These are phyloP conservation scores for Caerostris darwini DNA, from an alignment of 1,140 invertebrate species.

Conservation along the genomic window DNA sequence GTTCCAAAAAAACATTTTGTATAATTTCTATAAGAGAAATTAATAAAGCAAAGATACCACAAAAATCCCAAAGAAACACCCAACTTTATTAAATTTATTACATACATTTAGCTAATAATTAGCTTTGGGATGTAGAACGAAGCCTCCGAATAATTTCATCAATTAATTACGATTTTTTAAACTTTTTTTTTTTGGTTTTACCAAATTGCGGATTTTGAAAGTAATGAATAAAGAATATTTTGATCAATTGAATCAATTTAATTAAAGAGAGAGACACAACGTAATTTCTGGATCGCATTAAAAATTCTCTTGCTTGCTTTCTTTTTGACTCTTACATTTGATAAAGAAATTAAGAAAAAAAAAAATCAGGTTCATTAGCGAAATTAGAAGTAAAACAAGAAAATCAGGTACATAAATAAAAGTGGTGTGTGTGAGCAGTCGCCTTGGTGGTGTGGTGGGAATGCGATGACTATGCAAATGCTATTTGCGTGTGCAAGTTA, in stretches of 20 bases:
- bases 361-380: slow-evolving; percentile 45
- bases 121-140: too few species aligned
- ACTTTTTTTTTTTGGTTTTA: too few species aligned
- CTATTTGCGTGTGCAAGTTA: slow-evolving; percentile 70
- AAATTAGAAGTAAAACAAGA: slow-evolving; percentile 22
- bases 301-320: background rate
- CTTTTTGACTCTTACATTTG: background rate
- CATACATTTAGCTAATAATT: too few species aligned
- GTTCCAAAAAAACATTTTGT: too few species aligned
- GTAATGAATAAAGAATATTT: background rate
- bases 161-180: too few species aligned
- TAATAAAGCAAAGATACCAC: too few species aligned
- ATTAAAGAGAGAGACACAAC: background rate
- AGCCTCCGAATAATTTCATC: too few species aligned
- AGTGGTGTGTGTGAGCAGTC: background rate
- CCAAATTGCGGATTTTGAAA: too few species aligned
- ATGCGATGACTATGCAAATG: slow-evolving; percentile 73
- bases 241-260: background rate
- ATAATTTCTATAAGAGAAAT: too few species aligned
- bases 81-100: too few species aligned
- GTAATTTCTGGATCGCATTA: background rate
- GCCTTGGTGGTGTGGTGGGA: background rate
- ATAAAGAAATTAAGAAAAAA: background rate
- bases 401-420: slow-evolving; percentile 53
- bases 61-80: too few species aligned